A percentile compares a stretch with the other conserved stretches of the same genome.
phyloP scores from a whole-genome alignment of 2,797 vertebrate species.

The Pipistrellus pipistrellus region DNA sequence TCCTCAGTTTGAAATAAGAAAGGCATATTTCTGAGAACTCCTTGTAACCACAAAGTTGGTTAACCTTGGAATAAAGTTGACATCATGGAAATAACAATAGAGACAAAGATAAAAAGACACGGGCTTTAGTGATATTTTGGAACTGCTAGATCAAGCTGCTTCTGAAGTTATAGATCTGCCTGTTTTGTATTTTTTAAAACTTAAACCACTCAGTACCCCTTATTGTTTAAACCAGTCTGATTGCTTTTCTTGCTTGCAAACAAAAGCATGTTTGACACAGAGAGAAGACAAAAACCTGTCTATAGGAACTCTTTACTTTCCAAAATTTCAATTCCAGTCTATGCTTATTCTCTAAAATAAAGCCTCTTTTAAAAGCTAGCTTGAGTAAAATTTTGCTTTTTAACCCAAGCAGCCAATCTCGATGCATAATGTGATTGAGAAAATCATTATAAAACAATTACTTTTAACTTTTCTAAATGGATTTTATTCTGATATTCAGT shows the following conservation, averaged over 20 bases:
- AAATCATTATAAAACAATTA: slow-evolving; percentile 31
- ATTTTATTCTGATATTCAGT: not conserved
- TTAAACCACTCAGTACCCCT: not conserved
- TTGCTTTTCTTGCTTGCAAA: slow-evolving; percentile 40
- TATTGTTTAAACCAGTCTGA: not conserved
- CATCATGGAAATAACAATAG: not conserved
- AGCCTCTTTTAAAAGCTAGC: not conserved
- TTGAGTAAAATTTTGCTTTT: slow-evolving; percentile 9
- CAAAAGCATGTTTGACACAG: not conserved
- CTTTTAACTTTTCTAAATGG: slow-evolving; percentile 3
- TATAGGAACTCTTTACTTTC: slow-evolving; percentile 3
- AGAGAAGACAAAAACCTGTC: not conserved
- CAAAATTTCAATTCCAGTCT: slow-evolving; percentile 28
- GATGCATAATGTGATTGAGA: not conserved
- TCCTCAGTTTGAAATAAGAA: not conserved
- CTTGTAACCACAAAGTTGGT: not conserved
- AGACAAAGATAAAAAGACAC: not conserved
- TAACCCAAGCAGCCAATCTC: not conserved
- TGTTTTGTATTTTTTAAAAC: not conserved
- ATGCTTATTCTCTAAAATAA: slow-evolving; percentile 2
- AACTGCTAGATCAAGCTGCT: not conserved
- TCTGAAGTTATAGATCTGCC: not conserved
- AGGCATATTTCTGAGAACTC: slow-evolving; percentile 27
- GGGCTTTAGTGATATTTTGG: not conserved
- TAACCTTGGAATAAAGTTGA: slow-evolving; percentile 8